These are phyloP conservation scores for Eupristina koningsbergeri DNA, from an alignment of 1,140 invertebrate species.

Conservation along the genomic window DNA sequence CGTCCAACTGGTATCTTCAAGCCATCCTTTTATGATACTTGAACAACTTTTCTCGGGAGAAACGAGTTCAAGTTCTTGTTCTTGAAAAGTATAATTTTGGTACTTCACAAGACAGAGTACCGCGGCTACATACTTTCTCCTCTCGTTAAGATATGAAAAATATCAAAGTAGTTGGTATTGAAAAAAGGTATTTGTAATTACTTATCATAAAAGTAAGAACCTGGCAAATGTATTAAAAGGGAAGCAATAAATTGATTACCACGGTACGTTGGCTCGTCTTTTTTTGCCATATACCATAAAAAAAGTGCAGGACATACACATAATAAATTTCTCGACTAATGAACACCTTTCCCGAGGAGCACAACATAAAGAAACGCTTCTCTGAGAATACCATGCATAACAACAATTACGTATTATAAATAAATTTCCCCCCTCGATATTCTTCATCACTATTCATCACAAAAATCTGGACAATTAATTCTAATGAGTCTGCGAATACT, in stretches of 20 bases:
- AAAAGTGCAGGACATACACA: neutral
- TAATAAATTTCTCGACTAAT: neutral
- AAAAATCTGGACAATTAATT: neutral
- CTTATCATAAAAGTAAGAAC: no score
- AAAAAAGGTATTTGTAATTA: neutral
- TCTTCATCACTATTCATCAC: neutral
- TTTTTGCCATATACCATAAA: neutral
- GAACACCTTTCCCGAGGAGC: neutral
- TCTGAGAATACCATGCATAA: neutral
- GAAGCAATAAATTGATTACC: neutral
- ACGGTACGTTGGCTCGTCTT: neutral
- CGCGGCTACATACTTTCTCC: neutral
- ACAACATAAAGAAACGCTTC: neutral
- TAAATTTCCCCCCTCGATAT: neutral
- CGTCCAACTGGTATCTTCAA: neutral
- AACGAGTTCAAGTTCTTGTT: neutral
- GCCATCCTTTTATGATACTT: neutral
- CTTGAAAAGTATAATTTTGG: neutral
- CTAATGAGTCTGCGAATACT: no score
- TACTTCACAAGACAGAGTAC: neutral
- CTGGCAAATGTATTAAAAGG: neutral
- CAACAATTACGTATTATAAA: neutral
- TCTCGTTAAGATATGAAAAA: neutral
- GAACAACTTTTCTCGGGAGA: neutral
- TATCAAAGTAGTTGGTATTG: no score